Base-by-base conservation (phyloP, 2,797 vertebrate species). In the Parauchenoglanis punctatus region DNA sequence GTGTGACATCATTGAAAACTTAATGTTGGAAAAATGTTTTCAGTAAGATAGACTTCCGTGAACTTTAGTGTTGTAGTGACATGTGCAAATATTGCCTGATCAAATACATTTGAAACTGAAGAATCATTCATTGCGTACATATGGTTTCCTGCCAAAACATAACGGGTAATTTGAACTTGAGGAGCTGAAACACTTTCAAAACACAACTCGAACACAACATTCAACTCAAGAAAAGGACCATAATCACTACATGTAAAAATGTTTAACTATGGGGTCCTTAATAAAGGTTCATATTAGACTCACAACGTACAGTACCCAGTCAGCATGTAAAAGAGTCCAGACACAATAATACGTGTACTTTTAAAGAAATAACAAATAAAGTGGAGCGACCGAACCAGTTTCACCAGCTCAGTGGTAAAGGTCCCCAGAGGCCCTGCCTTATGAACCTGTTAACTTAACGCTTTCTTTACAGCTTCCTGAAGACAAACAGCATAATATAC, bases 361-460 rank as follows among this genome's bases (percentile, higher is more conserved):
- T 17, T 23, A 25, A 65, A 81, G 2, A 46, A 80, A 87, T 44
- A 40, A 40, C 35, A 77, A 82, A 77, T 72, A 56, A 44, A 68
- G 35, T 13, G 5, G 35, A 85, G 81, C 1, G 0, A 20, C 44
- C 81, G 67, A 58, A 90, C 90, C 76, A 68, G 90, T 90, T 88
- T 80, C 73, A 2, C 70, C 52, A 31, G 63, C 46, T 17, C 17
- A 4, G 1, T 65, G 49, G 35, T 89, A 77, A 87, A 54, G 11
- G 54, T 82, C 59, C 18, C 84, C 70, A 0, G 15, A 84, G 77
- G 84, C 25, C 61, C 78, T 35, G 28, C 52, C 15, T 56, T 46
- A 35, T 52, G 40, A 28, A 7, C 25, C 87, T 28, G 17, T 83
- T 76, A 76, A 73, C 58, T 85, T 77, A 56, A 8, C 18, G 25